Evolutionary conservation across 64 coral and sea anemone species (phyloP).

Genomic region (Stichodactyla mertensii): DNA sequence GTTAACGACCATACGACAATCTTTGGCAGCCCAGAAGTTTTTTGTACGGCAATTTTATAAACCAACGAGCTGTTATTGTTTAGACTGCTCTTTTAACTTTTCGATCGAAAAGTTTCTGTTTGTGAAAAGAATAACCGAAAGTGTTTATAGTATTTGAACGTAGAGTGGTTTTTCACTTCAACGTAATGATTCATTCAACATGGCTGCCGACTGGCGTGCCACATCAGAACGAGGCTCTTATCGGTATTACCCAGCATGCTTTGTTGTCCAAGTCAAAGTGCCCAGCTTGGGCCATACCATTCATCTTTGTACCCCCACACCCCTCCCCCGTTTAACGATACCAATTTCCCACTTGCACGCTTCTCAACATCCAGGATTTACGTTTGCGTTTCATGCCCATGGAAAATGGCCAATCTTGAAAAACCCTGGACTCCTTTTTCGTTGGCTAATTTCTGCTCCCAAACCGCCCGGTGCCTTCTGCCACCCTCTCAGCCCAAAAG

Average conservation of each 20-base stretch:
- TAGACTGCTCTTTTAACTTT: constrained; percentile 7
- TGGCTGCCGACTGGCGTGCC: constrained; percentile 78
- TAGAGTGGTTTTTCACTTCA: constrained; percentile 24
- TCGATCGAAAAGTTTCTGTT: background rate
- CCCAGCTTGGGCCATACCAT: too few species aligned
- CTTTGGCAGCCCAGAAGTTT: background rate
- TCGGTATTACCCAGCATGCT: constrained; percentile 11
- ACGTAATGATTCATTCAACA: constrained; percentile 96
- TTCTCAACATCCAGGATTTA: too few species aligned
- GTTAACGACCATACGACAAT: background rate
- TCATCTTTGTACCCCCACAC: too few species aligned
- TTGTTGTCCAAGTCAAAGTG: background rate
- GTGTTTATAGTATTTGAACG: constrained; percentile 31
- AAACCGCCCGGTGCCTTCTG: too few species aligned
- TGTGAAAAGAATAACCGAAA: background rate
- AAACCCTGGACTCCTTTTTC: too few species aligned
- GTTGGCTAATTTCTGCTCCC: too few species aligned
- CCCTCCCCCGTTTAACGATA: too few species aligned
- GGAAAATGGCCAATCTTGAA: too few species aligned
- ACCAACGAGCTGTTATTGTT: background rate
- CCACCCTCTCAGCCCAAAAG: too few species aligned
- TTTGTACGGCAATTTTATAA: background rate
- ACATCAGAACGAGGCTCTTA: constrained; percentile 57
- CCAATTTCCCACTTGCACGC: too few species aligned
- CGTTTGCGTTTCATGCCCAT: too few species aligned